Conservation (phyloP, 2,888 invertebrate genomes). For the Erebia epiphron region DNA sequence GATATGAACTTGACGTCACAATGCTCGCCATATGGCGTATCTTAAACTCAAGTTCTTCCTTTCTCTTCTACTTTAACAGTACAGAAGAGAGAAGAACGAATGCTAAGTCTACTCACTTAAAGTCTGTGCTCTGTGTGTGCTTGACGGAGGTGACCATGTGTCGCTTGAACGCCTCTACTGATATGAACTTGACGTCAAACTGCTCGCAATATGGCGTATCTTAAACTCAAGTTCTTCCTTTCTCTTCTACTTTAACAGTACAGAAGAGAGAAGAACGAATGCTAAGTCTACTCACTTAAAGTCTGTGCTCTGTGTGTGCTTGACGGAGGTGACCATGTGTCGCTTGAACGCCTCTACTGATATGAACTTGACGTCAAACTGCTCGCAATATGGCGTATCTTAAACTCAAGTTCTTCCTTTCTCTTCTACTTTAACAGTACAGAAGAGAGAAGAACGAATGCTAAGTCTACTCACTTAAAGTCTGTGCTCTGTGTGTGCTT, state of each 20-base stretch:
- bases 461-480: slow-evolving; percentile 51
- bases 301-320: no score
- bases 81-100: no score
- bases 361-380: slow-evolving; percentile 69
- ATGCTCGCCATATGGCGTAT: slow-evolving; percentile 63
- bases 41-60: slow-evolving; percentile 37
- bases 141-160: slow-evolving; percentile 71
- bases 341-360: slow-evolving; percentile 67
- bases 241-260: neutral
- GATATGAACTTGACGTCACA: slow-evolving; percentile 71
- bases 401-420: slow-evolving; percentile 38
- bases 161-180: slow-evolving; percentile 65
- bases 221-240: slow-evolving; percentile 38
- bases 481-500: slow-evolving; percentile 58
- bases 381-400: slow-evolving; percentile 61
- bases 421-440: neutral
- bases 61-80: neutral
- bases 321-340: slow-evolving; percentile 70
- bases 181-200: slow-evolving; percentile 70
- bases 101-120: slow-evolving; percentile 48
- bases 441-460: no score
- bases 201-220: slow-evolving; percentile 63
- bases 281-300: slow-evolving; percentile 48
- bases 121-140: no score
- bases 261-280: no score